Conservation (phyloP, 2,797 vertebrate genomes). For the Orestias chungarensis region DNA sequence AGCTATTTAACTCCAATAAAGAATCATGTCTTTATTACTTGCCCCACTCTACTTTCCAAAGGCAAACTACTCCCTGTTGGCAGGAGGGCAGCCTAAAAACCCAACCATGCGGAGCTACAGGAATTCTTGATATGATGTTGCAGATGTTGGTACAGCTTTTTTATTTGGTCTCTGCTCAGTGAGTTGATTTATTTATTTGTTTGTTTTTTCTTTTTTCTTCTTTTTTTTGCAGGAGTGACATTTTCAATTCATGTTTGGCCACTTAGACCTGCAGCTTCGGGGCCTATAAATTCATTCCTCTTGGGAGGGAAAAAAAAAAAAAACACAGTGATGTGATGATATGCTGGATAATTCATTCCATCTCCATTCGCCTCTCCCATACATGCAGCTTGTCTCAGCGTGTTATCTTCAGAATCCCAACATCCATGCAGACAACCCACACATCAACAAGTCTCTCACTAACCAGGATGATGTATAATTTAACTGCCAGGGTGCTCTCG, state of each 20-base stretch:
- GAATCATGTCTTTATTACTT: background rate
- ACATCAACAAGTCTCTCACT: conserved; percentile 38
- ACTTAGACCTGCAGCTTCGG: conserved; percentile 1
- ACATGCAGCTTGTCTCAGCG: conserved; percentile 6
- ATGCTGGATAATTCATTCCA: background rate
- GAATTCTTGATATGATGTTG: background rate
- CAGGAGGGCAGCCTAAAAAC: background rate
- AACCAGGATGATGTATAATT: conserved; percentile 35
- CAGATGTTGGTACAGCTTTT: background rate
- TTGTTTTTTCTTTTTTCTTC: background rate
- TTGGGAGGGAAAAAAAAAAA: background rate
- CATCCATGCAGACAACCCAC: background rate
- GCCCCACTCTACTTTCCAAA: background rate
- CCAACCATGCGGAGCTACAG: background rate
- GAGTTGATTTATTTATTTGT: background rate
- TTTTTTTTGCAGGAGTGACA: background rate
- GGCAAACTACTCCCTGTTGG: background rate
- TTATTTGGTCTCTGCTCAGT: background rate
- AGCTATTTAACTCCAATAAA: background rate
- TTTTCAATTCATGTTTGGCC: background rate
- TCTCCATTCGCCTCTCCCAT: background rate
- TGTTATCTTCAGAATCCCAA: conserved; percentile 6
- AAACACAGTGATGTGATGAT: background rate
- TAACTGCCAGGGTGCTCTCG: conserved; percentile 1
- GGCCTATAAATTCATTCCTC: conserved; percentile 10